Evolutionary conservation across 2,113 vertebrate genomes (phyloP).

Genomic region (Ranitomeya imitator): DNA sequence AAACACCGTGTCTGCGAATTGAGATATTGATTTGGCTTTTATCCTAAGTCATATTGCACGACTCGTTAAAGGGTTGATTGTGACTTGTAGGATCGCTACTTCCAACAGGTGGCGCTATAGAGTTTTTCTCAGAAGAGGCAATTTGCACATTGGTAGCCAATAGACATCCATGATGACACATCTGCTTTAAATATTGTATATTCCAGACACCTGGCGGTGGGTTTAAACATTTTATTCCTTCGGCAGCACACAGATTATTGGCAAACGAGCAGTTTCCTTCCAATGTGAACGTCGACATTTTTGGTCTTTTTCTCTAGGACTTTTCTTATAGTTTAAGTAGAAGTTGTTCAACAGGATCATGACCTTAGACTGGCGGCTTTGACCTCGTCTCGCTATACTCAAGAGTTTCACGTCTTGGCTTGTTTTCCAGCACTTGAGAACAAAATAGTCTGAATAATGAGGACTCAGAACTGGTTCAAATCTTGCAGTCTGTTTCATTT

Average conservation of each 20-base stretch:
- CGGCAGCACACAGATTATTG: neutral
- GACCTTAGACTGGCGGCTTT: conserved; percentile 14
- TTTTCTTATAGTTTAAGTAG: conserved; percentile 12
- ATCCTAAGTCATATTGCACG: no score
- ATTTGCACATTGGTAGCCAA: no score
- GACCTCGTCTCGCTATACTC: conserved; percentile 36
- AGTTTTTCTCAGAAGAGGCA: no score
- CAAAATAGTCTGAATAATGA: conserved; percentile 34
- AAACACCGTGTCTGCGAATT: no score
- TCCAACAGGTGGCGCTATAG: no score
- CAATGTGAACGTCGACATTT: neutral
- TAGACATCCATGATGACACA: no score
- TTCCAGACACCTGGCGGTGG: no score
- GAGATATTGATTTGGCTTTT: no score
- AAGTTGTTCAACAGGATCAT: conserved; percentile 42
- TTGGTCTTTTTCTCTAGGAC: neutral
- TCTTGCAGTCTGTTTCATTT: neutral
- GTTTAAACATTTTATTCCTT: no score
- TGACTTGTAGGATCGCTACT: no score
- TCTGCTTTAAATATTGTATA: no score
- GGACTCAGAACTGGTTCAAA: neutral
- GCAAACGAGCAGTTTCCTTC: neutral
- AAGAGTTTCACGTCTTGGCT: conserved; percentile 3
- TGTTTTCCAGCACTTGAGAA: conserved; percentile 24
- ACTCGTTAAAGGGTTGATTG: no score